Base-by-base conservation (phyloP, 2,797 vertebrate genomes). In the Hephaestus fuliginosus region DNA sequence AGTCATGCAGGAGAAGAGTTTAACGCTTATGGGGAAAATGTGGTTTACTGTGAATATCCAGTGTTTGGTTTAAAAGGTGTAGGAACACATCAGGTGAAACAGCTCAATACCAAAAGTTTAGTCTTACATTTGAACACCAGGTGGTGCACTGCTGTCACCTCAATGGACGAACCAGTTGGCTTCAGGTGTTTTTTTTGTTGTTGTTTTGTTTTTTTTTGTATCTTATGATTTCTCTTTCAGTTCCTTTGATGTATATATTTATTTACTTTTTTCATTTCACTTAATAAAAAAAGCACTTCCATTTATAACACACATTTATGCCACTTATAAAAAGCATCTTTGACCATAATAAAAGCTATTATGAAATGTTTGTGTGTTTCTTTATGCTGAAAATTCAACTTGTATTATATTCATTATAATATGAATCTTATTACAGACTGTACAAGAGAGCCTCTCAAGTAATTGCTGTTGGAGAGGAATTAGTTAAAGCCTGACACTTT, bases 101-200 rank as follows among this genome's bases (percentile, higher is more conserved):
- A 74, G 85, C 84, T 68, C 3, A 25, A 86, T 55, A 90, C 84
- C 90, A 92, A 92, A 89, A 0, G 22, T 78, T 39, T 71, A 78
- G 41, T 85, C 68, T 73, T 65, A 78, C 28, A 22, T 83, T 43
- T 86, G n/a, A 78, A 46, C 92, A 89, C 68, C 76, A 89, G 92
- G 88, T 83, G 92, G 89, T 87, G 13, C 13, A 39, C 58, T 65
- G 7, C 13, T 0, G 39, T 69, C 80, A 78, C 67, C 22, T n/a
- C 33, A n/a, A 15, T 12, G 14, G 48, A 57, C 36, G 63, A 76
- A 70, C n/a, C 48, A 28, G 43, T 15, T 51, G 30, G 22, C 18
- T 15, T 22, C 4, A 51, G 15, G 30, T 64, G 22, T 57, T 52
- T 82, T 25, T 25, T n/a, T n/a, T n/a, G n/a, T n/a, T n/a, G n/a